A percentile compares a stretch with the other conserved stretches of the same genome.
Evolutionary conservation across 2,888 invertebrate species (phyloP).

Genomic region (Ophion slaviceki): DNA sequence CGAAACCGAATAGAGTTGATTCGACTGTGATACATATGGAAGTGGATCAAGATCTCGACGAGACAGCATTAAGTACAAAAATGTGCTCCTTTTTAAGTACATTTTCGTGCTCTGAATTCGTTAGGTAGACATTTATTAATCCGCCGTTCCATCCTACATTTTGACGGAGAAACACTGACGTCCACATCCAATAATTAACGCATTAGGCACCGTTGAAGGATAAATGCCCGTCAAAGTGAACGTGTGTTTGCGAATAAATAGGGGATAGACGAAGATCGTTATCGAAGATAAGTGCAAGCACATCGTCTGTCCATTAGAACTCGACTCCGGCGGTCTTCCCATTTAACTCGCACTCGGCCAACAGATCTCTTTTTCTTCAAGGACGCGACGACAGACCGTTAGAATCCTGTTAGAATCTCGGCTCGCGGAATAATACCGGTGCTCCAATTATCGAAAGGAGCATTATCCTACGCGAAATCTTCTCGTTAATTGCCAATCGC

Average conservation of each 20-base stretch:
- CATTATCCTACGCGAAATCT: constrained; percentile 52
- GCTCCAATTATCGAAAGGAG: constrained; percentile 59
- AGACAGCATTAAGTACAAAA: no score
- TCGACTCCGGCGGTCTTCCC: constrained; percentile 30
- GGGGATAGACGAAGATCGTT: not conserved
- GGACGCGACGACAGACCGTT: constrained; percentile 50
- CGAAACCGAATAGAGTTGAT: no score
- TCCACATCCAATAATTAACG: not conserved
- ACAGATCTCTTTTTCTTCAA: constrained; percentile 38
- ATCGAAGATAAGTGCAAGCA: constrained; percentile 8
- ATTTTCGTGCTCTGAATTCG: not conserved
- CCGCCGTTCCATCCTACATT: no score
- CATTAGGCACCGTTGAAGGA: not conserved
- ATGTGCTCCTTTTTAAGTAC: not conserved
- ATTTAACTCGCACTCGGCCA: constrained; percentile 32
- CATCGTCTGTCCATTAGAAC: constrained; percentile 30
- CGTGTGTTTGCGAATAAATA: not conserved
- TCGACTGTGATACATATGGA: no score
- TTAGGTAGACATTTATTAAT: not conserved
- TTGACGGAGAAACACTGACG: not conserved
- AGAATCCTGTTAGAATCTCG: constrained; percentile 53
- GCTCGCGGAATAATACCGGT: constrained; percentile 36
- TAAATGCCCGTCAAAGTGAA: not conserved
- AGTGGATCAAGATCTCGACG: no score
- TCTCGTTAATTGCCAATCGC: constrained; percentile 31